Percentiles rank a stretch among this genome's conserved stretches.
phyloP scores from a whole-genome alignment of 2,113 vertebrate species.

The Ciconia boyciana region DNA sequence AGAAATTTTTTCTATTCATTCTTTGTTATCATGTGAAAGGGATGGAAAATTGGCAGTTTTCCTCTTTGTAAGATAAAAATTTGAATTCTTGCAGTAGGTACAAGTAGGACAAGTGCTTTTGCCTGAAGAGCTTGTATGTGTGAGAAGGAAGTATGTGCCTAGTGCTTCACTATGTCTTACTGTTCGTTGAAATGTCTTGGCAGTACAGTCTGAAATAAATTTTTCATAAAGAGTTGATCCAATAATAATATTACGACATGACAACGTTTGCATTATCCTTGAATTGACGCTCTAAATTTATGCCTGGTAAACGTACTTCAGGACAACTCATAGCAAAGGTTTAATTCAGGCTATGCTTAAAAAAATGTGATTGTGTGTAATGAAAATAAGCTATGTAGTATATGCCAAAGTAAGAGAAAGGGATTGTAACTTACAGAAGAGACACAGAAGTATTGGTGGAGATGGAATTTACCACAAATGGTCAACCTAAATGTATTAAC shows the following conservation, averaged over 20 bases:
- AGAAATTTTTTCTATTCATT: neutral
- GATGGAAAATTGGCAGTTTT: neutral
- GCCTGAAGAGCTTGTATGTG: neutral
- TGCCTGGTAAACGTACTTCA: neutral
- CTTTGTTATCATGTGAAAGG: neutral
- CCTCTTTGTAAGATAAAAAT: neutral
- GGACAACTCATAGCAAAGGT: neutral
- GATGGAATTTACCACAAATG: neutral
- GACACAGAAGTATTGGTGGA: neutral
- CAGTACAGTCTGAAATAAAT: neutral
- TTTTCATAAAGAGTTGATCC: neutral
- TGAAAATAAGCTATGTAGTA: conserved; percentile 4
- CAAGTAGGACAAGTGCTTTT: neutral
- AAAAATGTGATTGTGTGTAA: neutral
- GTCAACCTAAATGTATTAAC: neutral
- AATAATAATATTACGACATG: neutral
- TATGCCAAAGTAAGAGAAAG: conserved; percentile 23
- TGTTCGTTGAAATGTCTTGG: neutral
- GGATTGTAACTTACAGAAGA: neutral
- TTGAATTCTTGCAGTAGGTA: neutral
- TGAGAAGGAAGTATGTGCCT: neutral
- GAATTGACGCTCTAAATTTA: neutral
- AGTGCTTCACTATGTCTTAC: conserved; percentile 29
- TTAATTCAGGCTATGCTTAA: neutral
- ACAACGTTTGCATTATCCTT: neutral